Base-by-base conservation (phyloP, 2,797 vertebrate genomes). In the Scarus forsteni region DNA sequence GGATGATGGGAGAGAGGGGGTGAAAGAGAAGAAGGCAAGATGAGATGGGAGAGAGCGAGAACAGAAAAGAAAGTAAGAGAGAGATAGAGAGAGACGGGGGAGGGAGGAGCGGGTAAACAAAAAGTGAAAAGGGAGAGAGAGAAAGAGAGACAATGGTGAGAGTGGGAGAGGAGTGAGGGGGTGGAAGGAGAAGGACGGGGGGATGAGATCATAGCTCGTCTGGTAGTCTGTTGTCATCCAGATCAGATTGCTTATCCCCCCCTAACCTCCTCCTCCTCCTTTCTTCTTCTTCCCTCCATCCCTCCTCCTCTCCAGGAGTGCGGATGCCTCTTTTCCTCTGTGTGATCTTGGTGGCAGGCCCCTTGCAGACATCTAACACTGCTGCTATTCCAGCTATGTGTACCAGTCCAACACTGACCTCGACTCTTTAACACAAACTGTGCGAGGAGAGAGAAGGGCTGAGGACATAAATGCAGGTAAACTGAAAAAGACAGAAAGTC, bases 131-230 rank as follows among this genome's bases (percentile, higher is more conserved):
- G 82, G 50, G 50, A 80, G 70, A 73, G 70, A 73, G 81, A 84
- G 82, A 83, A 68, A 79, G 73, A 85, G 67, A 85, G 89, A 92
- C 89, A 93, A 92, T 91, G 74, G 83, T 62, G 70, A 15, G 79
- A 72, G 85, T 79, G 78, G 79, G 72, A 77, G 85, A 85, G 70
- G 60, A 78, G 82, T 70, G 67, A 50, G 81, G 80, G 75, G 87
- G 76, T 66, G 85, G 81, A 82, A 78, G 71, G 66, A 60, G 7
- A 10, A 51, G 73, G 65, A 88, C 84, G 81, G 88, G 85, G 79
- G 67, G 91, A 94, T 95, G 94, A 95, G 94, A 94, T 94, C 94
- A 95, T 94, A 89, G 93, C 92, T 94, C 81, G 87, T 95, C 92
- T 94, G 85, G 87, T 94, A 94, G 94, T 93, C 93, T 94, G 93